Evolutionary conservation across 30 jellyfish, hydroid and myxozoan species (phyloP).

Genomic region (Aurelia coerulea): DNA sequence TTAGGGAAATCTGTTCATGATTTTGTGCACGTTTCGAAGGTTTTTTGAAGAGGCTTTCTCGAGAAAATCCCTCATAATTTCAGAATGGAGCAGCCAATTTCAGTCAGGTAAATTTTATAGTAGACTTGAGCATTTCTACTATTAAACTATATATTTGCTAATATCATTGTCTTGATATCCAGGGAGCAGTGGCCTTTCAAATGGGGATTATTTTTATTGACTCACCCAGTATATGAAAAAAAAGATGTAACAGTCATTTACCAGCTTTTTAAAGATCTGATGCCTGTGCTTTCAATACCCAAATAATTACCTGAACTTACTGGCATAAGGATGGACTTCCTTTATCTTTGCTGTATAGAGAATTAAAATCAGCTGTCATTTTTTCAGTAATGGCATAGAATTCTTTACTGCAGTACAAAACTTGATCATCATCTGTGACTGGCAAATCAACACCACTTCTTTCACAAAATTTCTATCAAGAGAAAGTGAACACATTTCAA

Average conservation of each 20-base stretch:
- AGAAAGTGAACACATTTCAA: not conserved
- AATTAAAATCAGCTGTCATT: slow-evolving; percentile 26
- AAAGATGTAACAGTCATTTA: not conserved
- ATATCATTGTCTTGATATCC: too few species aligned
- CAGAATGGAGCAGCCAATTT: too few species aligned
- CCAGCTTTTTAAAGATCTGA: not conserved
- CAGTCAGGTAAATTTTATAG: too few species aligned
- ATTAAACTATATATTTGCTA: too few species aligned
- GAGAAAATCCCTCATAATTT: too few species aligned
- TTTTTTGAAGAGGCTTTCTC: too few species aligned
- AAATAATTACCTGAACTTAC: slow-evolving; percentile 21
- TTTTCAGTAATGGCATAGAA: slow-evolving; percentile 23
- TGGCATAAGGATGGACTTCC: slow-evolving; percentile 58
- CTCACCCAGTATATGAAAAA: not conserved
- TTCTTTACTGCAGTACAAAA: slow-evolving; percentile 24
- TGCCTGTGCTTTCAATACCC: not conserved
- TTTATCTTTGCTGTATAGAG: slow-evolving; percentile 20
- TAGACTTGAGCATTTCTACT: too few species aligned
- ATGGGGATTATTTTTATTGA: too few species aligned
- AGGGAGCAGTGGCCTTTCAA: too few species aligned
- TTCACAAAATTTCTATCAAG: slow-evolving; percentile 45
- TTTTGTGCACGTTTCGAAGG: too few species aligned
- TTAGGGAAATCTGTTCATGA: too few species aligned
- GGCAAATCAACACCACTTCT: slow-evolving; percentile 48
- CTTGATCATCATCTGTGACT: slow-evolving; percentile 1